Evolutionary conservation across 2,113 vertebrate genomes (phyloP), one percentile per base, ranked within the genome.

Genomic region (Tragulus kanchil): DNA sequence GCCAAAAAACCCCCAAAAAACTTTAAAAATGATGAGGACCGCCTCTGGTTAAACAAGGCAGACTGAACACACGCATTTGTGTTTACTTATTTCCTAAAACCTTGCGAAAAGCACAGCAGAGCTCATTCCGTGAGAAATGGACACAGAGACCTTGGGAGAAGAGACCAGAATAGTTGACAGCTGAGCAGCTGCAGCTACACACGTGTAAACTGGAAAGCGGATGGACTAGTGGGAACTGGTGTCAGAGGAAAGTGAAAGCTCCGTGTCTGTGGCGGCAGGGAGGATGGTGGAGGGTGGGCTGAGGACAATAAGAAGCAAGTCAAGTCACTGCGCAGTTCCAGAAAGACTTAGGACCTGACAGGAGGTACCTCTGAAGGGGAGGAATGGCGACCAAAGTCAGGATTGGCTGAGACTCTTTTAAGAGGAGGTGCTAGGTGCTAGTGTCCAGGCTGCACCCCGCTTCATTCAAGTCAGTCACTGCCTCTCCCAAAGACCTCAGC

Each of bases 31-130:
- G 25, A 17, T 31, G 15, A 26, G 14, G 45, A 69, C 59, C 42
- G 11, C 9, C 28, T 87, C 59, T 67, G 45, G 50, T 61, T 81
- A 92, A 91, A 62, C 45, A 48, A 85, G 62, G 85, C 50, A 89
- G 78, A 16, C 26, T 19, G 21, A 58, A 48, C 31, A 48, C 45
- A 64, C 1, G 8, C 42, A 65, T 59, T 71, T 65, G 65, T 92
- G 36, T 69, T 92, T 92, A 61, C n/a, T 85, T 15, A 64, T 95
- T 89, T 77, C 84, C 62, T 71, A 58, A 81, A 79, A 59, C 36
- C 7, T 92, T 58, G 14, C 0, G 14, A n/a, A 73, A 94, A 92
- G 65, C 31, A 85, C 1, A 28, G 79, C 10, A 84, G 48, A 69
- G 21, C 45, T 73, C 42, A 73, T 14, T 45, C 45, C 69, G 45